phyloP scores from a whole-genome alignment of 2,888 invertebrate species.

The Epistrophella euchroma region DNA sequence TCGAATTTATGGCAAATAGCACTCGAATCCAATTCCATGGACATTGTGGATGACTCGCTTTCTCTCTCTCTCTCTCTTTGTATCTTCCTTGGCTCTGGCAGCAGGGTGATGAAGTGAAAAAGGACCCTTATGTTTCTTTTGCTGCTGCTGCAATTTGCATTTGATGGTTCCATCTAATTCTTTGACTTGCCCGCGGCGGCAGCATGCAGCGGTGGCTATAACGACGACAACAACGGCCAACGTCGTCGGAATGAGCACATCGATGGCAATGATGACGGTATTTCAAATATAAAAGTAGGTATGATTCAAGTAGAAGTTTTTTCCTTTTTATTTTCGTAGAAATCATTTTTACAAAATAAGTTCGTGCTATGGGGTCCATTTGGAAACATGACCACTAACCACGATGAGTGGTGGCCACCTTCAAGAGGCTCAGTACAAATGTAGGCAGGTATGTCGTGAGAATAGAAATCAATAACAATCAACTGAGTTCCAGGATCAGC shows the following conservation, averaged over 20 bases:
- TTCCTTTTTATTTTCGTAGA: conserved; percentile 40
- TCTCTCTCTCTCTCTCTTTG: too few species aligned
- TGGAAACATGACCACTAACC: conserved; percentile 36
- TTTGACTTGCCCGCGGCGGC: conserved; percentile 40
- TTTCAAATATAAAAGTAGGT: conserved; percentile 67
- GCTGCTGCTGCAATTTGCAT: conserved; percentile 64
- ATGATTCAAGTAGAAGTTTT: conserved; percentile 59
- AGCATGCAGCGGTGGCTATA: background rate
- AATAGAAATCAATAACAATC: conserved; percentile 20
- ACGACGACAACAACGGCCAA: background rate
- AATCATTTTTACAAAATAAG: conserved; percentile 49
- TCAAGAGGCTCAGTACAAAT: conserved; percentile 17
- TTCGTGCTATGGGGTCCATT: conserved; percentile 32
- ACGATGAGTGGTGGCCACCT: conserved; percentile 6
- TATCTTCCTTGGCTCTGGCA: conserved; percentile 5
- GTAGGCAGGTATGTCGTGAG: background rate
- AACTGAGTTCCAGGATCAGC: background rate
- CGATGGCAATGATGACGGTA: conserved; percentile 21
- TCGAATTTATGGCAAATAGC: conserved; percentile 54
- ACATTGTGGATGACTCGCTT: conserved; percentile 31
- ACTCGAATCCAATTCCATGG: conserved; percentile 53
- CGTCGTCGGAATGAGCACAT: background rate
- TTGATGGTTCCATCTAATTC: conserved; percentile 46
- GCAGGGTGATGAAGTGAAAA: conserved; percentile 51
- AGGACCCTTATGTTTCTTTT: conserved; percentile 45